Conservation (phyloP, 37 sponge, comb jelly and placozoan genomes). For the Cliona cf. orientalis region DNA sequence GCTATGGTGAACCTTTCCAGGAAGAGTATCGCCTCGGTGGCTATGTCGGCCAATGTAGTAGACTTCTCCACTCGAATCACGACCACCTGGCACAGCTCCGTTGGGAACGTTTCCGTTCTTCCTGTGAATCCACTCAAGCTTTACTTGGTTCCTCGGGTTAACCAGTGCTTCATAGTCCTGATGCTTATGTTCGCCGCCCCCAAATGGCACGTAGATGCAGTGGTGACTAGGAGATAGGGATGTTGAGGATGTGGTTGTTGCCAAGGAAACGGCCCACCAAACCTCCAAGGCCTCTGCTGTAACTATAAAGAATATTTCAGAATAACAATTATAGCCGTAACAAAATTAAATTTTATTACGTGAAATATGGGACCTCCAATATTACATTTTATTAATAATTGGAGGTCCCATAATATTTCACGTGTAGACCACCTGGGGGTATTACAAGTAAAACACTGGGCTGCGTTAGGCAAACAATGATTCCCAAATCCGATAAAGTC, state of each 20-base stretch:
- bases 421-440: too few species aligned
- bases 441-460: too few species aligned
- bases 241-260: slow-evolving; percentile 44
- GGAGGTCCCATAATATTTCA: too few species aligned
- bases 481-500: too few species aligned
- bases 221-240: slow-evolving; percentile 43
- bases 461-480: too few species aligned
- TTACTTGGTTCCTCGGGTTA: too few species aligned
- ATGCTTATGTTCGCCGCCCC: neutral
- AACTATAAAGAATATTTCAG: slow-evolving; percentile 31
- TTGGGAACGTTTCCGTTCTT: neutral
- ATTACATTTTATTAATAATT: too few species aligned
- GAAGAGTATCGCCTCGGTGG: neutral
- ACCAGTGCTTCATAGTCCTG: neutral
- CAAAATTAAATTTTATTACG: too few species aligned
- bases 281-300: slow-evolving; percentile 59
- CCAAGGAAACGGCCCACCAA: slow-evolving; percentile 39
- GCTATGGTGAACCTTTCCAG: neutral
- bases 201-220: neutral
- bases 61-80: neutral
- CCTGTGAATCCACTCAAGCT: neutral
- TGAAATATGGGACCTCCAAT: too few species aligned
- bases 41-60: neutral
- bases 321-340: too few species aligned
- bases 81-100: neutral